Percentiles rank a stretch among this genome's conserved stretches.
Conservation (phyloP, 2,888 invertebrate species). For the Brenthis hecate region DNA sequence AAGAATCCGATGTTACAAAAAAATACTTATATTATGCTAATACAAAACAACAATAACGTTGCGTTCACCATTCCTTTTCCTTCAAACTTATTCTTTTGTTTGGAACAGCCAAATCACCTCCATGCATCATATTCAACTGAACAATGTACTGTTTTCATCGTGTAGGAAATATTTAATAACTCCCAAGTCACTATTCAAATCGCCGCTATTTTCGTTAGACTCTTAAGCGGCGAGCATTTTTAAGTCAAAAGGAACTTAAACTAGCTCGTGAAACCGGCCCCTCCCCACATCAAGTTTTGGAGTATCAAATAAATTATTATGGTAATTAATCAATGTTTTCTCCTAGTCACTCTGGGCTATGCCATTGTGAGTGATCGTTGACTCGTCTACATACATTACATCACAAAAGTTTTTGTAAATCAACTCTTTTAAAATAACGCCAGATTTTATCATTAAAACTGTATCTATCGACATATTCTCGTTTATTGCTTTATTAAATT, state of each 20-base stretch:
- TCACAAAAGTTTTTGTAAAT: constrained; percentile 69
- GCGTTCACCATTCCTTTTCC: constrained; percentile 69
- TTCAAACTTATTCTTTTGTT: constrained; percentile 79
- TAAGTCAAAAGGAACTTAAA: constrained; percentile 69
- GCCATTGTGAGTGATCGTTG: constrained; percentile 79
- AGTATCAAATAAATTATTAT: constrained; percentile 83
- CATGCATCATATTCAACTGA: constrained; percentile 75
- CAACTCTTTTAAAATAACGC: constrained; percentile 52
- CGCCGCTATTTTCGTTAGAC: constrained; percentile 56
- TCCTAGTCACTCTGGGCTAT: constrained; percentile 76
- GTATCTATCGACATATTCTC: constrained; percentile 39
- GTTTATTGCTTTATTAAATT: constrained; percentile 36
- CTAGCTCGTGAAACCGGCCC: constrained; percentile 69
- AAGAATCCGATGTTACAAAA: constrained; percentile 49
- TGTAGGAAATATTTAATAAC: constrained; percentile 63
- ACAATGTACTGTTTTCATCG: constrained; percentile 77
- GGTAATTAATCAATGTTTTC: constrained; percentile 83
- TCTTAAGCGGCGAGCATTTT: constrained; percentile 50
- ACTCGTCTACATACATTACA: constrained; percentile 66
- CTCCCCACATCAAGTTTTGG: constrained; percentile 77
- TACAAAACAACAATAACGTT: constrained; percentile 64
- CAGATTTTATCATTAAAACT: constrained; percentile 48
- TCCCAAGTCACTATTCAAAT: constrained; percentile 51
- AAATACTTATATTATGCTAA: constrained; percentile 66
- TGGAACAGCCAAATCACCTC: constrained; percentile 75